Base-by-base conservation (phyloP, 2,888 invertebrate species). In the Lycophotia porphyrea region DNA sequence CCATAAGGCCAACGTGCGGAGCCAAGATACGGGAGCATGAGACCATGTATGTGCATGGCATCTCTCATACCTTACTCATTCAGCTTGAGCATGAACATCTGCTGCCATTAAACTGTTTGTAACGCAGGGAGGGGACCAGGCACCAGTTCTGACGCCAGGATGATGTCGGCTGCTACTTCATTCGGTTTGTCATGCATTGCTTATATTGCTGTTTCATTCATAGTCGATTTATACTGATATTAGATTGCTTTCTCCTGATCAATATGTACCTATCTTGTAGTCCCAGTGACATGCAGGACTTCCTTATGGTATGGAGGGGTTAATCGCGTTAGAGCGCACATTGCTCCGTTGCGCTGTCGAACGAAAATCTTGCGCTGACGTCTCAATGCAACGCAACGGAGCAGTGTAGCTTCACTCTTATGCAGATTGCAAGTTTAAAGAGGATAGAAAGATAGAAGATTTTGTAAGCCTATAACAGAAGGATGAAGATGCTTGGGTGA, bases 171-270 rank as follows among this genome's bases (percentile, higher is more conserved):
- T 21, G 80, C 81, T 18, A 74, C 81, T 2, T 47, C 84, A n/a
- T 74, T 82, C 34, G 84, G 84, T 84, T 80, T 65, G 85, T 84
- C 79, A 80, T 76, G 55, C 70, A 68, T 71, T 80, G 80, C 80
- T 80, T 80, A 36, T 71, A 44, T 73, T 84, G 84, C 84, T 84
- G 11, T 13, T 24, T n/a, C 69, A 66, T 78, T 67, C 72, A 71
- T 71, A 39, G 24, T 72, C 21, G 61, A 34, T 27, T 27, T 34
- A 13, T 7, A 58, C 21, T 65, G 39, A 24, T 15, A n/a, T n/a
- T n/a, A n/a, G 55, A 42, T 42, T 42, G 42, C 13, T 42, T 13
- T 7, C 31, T 31, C 31, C 0, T 58, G 9, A 21, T n/a, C n/a
- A n/a, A n/a, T n/a, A n/a, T n/a, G n/a, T n/a, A n/a, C n/a, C n/a